These are phyloP conservation scores for Stenotaenia linearis DNA, from an alignment of 2,888 invertebrate species.

Conservation along the genomic window DNA sequence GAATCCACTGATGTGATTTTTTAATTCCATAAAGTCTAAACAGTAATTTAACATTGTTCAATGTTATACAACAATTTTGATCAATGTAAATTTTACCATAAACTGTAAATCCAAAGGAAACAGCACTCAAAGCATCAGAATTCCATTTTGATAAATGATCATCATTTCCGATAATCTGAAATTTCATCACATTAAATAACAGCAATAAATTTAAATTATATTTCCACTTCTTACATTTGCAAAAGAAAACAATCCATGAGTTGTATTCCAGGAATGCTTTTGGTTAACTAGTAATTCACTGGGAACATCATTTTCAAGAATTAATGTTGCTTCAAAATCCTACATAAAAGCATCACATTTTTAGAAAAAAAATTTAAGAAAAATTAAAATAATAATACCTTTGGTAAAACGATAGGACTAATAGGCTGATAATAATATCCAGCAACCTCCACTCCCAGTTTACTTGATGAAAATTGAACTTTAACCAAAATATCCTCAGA, in stretches of 20 bases:
- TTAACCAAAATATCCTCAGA: not conserved
- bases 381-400: not conserved
- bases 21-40: not conserved
- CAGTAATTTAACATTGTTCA: not conserved
- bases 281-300: not conserved
- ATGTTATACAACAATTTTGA: not conserved
- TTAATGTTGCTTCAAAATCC: constrained; percentile 27
- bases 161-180: not conserved
- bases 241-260: not conserved
- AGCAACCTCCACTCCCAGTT: constrained; percentile 2
- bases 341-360: not conserved
- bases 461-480: constrained; percentile 4
- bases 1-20: not conserved
- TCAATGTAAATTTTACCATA: not conserved
- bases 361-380: not conserved
- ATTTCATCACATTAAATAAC: not conserved
- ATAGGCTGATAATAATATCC: constrained; percentile 32
- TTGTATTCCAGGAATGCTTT: not conserved
- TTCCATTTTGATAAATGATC: not conserved
- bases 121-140: not conserved
- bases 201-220: not conserved
- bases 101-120: constrained; percentile 13
- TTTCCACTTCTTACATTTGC: not conserved
- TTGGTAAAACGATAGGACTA: constrained; percentile 32
- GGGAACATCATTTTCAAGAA: not conserved